Evolutionary conservation across 1,140 invertebrate genomes (phyloP).

Genomic region (Drosophila teissieri): DNA sequence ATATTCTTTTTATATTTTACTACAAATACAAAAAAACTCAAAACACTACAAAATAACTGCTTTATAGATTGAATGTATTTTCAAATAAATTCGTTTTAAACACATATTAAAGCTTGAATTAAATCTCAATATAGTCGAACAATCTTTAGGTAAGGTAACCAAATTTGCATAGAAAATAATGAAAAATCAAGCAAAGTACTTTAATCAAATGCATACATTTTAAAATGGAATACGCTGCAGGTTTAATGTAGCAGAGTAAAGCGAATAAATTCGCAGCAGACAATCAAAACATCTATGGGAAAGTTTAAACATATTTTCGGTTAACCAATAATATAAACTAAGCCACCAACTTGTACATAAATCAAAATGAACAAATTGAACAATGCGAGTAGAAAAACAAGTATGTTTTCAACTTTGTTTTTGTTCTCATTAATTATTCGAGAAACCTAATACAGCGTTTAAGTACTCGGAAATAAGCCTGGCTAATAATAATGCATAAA

Average conservation of each 20-base stretch:
- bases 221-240: slow-evolving; percentile 20
- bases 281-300: not conserved
- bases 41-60: not conserved
- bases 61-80: no score
- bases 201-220: slow-evolving; percentile 45
- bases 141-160: slow-evolving; percentile 1
- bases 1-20: no score
- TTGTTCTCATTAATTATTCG: not conserved
- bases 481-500: not conserved
- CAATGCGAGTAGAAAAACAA: not conserved
- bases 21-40: no score
- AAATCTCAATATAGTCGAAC: not conserved
- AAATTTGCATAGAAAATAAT: slow-evolving; percentile 40
- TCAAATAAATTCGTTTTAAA: no score
- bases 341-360: slow-evolving; percentile 5
- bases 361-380: slow-evolving; percentile 15
- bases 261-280: slow-evolving; percentile 24
- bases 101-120: no score
- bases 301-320: slow-evolving; percentile 24
- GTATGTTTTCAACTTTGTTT: not conserved
- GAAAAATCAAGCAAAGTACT: slow-evolving; percentile 24
- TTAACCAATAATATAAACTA: slow-evolving; percentile 14
- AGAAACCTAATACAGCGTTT: no score
- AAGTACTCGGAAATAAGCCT: no score
- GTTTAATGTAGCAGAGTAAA: slow-evolving; percentile 10